Percentiles rank a stretch among this genome's conserved stretches.
These are phyloP conservation scores for Drosophila setifemur DNA, from an alignment of 1,140 invertebrate species.

Conservation along the genomic window DNA sequence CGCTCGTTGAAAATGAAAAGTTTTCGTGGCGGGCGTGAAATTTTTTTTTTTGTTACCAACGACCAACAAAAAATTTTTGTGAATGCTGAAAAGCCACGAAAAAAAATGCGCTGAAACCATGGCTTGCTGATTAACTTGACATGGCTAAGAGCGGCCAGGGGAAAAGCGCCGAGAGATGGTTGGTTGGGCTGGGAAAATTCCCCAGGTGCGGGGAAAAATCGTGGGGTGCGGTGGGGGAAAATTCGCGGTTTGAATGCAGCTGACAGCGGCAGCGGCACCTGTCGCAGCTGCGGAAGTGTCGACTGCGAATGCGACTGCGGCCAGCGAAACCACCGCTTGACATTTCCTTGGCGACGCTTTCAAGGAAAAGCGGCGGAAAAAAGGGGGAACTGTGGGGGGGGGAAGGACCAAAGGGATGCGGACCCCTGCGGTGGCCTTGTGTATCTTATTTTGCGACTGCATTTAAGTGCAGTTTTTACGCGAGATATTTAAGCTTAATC, in stretches of 20 bases:
- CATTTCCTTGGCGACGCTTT: constrained; percentile 42
- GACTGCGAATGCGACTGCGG: constrained; percentile 13
- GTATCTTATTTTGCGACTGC: constrained; percentile 20
- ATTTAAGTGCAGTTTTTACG: constrained; percentile 35
- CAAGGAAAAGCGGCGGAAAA: constrained; percentile 14
- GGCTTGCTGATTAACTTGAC: constrained; percentile 74
- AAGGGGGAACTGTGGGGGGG: neutral
- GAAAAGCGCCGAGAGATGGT: neutral
- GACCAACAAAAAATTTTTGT: constrained; percentile 12
- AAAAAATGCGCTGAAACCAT: constrained; percentile 36
- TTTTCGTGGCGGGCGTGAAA: constrained; percentile 65
- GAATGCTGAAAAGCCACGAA: constrained; percentile 21
- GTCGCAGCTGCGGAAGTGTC: constrained; percentile 44
- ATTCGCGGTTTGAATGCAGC: constrained; percentile 62
- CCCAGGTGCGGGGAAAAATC: neutral
- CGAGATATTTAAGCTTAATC: constrained; percentile 25
- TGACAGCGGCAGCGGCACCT: constrained; percentile 74
- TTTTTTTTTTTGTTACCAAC: constrained; percentile 24
- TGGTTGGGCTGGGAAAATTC: neutral
- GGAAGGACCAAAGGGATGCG: neutral
- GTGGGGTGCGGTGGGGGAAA: neutral
- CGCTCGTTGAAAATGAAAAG: constrained; percentile 52
- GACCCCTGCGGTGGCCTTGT: constrained; percentile 18
- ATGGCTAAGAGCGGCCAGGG: constrained; percentile 18
- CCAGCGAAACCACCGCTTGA: constrained; percentile 36